Evolutionary conservation across 2,113 vertebrate genomes (phyloP).

Genomic region (Onychostruthus taczanowskii): DNA sequence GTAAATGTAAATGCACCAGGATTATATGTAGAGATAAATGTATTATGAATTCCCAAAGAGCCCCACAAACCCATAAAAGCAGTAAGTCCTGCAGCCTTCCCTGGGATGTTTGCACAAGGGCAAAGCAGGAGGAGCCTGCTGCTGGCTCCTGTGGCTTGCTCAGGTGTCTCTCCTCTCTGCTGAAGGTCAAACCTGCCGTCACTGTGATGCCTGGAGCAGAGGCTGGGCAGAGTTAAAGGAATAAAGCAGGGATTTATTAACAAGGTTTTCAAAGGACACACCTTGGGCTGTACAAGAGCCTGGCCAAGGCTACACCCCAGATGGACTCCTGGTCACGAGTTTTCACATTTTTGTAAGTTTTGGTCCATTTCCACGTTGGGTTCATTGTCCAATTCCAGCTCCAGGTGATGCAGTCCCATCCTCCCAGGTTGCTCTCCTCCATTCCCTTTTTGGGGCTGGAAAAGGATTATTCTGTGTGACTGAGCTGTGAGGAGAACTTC

Average conservation of each 20-base stretch:
- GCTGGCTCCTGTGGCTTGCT: neutral
- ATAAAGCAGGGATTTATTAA: neutral
- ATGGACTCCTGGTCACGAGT: rapidly evolving
- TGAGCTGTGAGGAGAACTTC: neutral
- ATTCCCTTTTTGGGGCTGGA: neutral
- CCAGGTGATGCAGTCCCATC: neutral
- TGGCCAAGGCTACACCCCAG: rapidly evolving
- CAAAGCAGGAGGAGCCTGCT: neutral
- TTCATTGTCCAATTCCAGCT: neutral
- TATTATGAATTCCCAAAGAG: neutral
- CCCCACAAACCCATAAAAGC: neutral
- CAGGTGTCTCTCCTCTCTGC: neutral
- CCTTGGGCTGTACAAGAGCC: neutral
- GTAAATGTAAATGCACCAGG: neutral
- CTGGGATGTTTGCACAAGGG: neutral
- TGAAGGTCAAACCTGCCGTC: neutral
- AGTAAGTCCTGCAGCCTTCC: neutral
- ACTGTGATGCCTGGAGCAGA: neutral
- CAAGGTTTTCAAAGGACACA: neutral
- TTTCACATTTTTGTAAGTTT: neutral
- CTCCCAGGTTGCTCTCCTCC: neutral
- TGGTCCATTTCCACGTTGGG: rapidly evolving
- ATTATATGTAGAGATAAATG: neutral
- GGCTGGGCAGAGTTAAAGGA: neutral
- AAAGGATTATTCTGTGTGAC: neutral